Conservation (phyloP, 2,113 vertebrate species). For the Pachyramphus minor region DNA sequence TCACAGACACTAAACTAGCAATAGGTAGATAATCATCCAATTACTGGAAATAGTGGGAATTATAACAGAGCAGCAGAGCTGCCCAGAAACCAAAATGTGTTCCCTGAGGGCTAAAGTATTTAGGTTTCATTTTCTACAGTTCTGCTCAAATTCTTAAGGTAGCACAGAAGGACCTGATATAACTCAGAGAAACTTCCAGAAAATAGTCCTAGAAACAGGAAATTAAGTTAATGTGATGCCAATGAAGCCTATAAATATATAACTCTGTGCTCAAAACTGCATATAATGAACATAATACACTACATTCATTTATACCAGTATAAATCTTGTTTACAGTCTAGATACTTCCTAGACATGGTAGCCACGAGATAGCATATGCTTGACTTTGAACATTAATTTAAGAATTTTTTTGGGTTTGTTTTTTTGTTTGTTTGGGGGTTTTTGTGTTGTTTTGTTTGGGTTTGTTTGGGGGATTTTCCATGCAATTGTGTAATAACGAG, state of each 20-base stretch:
- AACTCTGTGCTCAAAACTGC: neutral
- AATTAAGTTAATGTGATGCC: neutral
- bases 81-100: neutral
- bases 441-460: accelerated
- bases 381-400: neutral
- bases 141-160: neutral
- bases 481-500: neutral
- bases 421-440: neutral
- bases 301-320: neutral
- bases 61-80: neutral
- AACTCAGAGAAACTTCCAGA: neutral
- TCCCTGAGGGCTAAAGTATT: neutral
- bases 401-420: neutral
- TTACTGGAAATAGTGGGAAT: neutral
- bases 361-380: neutral
- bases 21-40: neutral
- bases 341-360: neutral
- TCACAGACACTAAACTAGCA: neutral
- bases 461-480: accelerated
- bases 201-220: neutral
- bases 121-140: neutral
- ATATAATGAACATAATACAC: neutral
- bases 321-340: neutral
- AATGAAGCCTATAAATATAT: neutral
- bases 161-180: neutral